Evolutionary conservation across 2,797 vertebrate genomes (phyloP).

Genomic region (Denticeps clupeoides): DNA sequence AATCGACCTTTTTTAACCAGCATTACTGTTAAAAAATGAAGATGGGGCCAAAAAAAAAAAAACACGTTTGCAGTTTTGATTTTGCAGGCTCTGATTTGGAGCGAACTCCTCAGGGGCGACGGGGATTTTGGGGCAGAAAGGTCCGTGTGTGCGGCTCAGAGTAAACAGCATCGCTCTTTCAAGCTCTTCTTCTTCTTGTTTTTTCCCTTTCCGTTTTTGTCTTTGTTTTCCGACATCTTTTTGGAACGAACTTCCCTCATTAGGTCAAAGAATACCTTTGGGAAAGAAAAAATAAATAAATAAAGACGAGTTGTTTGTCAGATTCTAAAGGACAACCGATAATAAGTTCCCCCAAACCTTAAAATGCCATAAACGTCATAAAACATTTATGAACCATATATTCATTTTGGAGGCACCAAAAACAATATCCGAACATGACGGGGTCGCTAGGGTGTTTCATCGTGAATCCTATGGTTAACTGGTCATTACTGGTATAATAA

Average conservation of each 20-base stretch:
- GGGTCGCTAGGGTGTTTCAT: no score
- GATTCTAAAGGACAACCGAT: not conserved
- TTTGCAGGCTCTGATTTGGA: slow-evolving; percentile 10
- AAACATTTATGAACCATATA: no score
- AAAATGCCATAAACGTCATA: not conserved
- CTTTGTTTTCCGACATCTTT: slow-evolving; percentile 97
- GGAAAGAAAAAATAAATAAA: not conserved
- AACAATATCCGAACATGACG: no score
- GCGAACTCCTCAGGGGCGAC: slow-evolving; percentile 23
- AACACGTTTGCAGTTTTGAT: slow-evolving; percentile 9
- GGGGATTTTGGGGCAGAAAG: slow-evolving; percentile 3
- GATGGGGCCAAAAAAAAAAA: not conserved
- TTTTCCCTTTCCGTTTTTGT: slow-evolving; percentile 96
- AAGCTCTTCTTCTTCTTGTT: slow-evolving; percentile 95
- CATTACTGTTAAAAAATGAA: not conserved
- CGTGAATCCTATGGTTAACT: no score
- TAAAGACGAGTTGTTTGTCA: not conserved
- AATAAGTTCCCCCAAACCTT: not conserved
- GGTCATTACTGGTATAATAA: no score
- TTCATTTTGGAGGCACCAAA: no score
- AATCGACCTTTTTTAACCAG: slow-evolving; percentile 33
- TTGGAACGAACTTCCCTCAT: slow-evolving; percentile 96
- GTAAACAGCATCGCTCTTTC: slow-evolving; percentile 92
- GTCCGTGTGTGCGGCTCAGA: slow-evolving; percentile 60
- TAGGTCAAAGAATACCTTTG: slow-evolving; percentile 93